Base-by-base conservation (phyloP, 1,140 invertebrate genomes). In the Cotesia typhae region DNA sequence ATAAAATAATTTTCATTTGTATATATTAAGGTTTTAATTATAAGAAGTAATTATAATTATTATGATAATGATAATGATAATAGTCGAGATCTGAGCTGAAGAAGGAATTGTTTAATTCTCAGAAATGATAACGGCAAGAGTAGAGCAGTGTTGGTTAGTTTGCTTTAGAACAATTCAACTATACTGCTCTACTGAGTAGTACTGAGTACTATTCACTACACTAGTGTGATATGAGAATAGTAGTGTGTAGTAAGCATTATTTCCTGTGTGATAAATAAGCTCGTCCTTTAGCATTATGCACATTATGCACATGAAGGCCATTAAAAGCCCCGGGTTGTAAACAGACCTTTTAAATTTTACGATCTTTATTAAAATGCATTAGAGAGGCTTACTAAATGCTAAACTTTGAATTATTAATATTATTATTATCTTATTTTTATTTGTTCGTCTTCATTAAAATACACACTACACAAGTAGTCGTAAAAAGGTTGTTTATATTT, bases 311-410 rank as follows among this genome's bases (percentile, higher is more conserved):
- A 72, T 67, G 41, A 67, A 47, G 61, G 20, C 59, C 59, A 74
- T 71, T 67, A 71, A 73, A 68, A 73, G 66, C 12, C 71, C 71
- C 70, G 66, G 73, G 77, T 73, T 81, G 79, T 81, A 80, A 80
- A 81, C 75, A 77, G 72, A 74, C 79, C 77, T 80, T 80, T 80
- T 76, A 80, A 74, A 74, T 74, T 80, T 81, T 81, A 81, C 75
- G 78, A 80, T 71, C 75, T 77, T 75, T 67, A 75, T 70, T 63
- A 69, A 73, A 75, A 73, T 67, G 64, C 68, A 67, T 72, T 72
- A 75, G 68, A 66, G 59, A 75, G 68, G 71, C 67, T 64, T 71
- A 70, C 64, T 73, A 71, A 60, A 70, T 64, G 68, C 41, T 37
- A 17, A 10, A 51, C 12, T 38, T 6, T 47, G 10, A 47, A 47